Conservation (phyloP, 2,797 vertebrate genomes). For the Eupleurogrammus muticus region DNA sequence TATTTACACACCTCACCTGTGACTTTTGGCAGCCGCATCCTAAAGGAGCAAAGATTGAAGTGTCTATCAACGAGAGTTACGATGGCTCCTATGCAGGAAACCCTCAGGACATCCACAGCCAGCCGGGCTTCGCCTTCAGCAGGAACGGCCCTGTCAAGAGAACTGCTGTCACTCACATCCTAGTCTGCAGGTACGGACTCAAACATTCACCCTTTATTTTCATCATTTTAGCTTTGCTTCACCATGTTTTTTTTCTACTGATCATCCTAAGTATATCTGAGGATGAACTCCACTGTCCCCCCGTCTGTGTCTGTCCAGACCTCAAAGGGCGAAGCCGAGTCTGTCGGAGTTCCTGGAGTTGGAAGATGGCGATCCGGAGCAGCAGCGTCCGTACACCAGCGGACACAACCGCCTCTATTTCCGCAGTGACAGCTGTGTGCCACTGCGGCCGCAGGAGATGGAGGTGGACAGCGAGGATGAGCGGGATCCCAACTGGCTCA, state of each 20-base stretch:
- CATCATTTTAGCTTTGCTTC: background rate
- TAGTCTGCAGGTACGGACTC: slow-evolving; percentile 91
- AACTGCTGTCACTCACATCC: slow-evolving; percentile 93
- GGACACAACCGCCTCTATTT: slow-evolving; percentile 98
- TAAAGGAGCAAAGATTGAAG: slow-evolving; percentile 97
- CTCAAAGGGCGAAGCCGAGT: slow-evolving; percentile 93
- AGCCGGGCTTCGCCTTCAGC: slow-evolving; percentile 98
- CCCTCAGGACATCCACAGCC: slow-evolving; percentile 97
- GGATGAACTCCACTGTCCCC: background rate
- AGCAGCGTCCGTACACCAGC: slow-evolving; percentile 91
- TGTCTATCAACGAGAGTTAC: slow-evolving; percentile 97
- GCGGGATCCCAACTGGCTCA: slow-evolving; percentile 95
- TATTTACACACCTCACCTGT: background rate
- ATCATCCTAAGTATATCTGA: background rate
- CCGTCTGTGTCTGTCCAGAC: slow-evolving; percentile 75
- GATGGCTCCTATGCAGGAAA: slow-evolving; percentile 98
- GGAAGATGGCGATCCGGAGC: slow-evolving; percentile 94
- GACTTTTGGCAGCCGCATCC: slow-evolving; percentile 89
- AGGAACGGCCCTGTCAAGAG: slow-evolving; percentile 97
- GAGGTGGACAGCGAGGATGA: slow-evolving; percentile 98
- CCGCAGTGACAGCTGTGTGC: slow-evolving; percentile 96
- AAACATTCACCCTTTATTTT: background rate
- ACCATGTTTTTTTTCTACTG: background rate
- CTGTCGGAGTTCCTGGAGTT: slow-evolving; percentile 97
- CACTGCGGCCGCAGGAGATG: slow-evolving; percentile 97